A percentile compares a stretch with the other conserved stretches of the same genome.
Conservation (phyloP, 2,113 vertebrate genomes). For the Antigone vipio region DNA sequence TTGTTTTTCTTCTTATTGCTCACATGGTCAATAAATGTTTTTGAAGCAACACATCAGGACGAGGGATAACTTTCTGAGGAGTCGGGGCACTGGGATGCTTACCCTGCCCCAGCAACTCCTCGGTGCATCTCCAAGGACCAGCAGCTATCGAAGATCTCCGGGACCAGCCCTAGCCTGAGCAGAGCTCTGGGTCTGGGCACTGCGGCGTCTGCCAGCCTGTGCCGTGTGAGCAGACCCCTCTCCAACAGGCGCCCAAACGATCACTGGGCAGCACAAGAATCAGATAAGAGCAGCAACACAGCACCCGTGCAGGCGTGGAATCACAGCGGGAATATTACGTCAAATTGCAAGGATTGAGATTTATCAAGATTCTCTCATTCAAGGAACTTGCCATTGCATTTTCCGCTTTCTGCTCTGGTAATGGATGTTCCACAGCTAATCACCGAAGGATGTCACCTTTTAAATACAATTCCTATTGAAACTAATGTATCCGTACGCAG, state of each 20-base stretch:
- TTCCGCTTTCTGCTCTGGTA: not conserved
- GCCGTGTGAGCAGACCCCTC: too few species aligned
- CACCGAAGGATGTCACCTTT: not conserved
- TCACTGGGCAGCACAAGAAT: fast-evolving
- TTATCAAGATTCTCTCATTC: not conserved
- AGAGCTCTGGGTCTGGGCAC: not conserved
- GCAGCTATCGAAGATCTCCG: fast-evolving
- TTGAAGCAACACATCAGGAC: not conserved
- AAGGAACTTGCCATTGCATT: not conserved
- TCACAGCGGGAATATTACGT: not conserved
- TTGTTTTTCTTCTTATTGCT: not conserved
- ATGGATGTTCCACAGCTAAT: not conserved
- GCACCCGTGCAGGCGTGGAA: not conserved
- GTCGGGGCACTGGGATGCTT: not conserved
- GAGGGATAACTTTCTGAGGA: not conserved
- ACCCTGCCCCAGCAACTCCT: not conserved
- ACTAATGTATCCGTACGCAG: fast-evolving
- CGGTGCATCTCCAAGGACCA: fast-evolving
- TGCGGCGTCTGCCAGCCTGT: fast-evolving
- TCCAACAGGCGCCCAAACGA: not conserved
- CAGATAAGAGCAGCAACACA: not conserved
- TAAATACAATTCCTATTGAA: not conserved
- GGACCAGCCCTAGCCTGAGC: not conserved
- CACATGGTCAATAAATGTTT: not conserved
- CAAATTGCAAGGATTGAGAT: not conserved